phyloP scores from a whole-genome alignment of 1,140 invertebrate genomes.

The Anastatus disparis region DNA sequence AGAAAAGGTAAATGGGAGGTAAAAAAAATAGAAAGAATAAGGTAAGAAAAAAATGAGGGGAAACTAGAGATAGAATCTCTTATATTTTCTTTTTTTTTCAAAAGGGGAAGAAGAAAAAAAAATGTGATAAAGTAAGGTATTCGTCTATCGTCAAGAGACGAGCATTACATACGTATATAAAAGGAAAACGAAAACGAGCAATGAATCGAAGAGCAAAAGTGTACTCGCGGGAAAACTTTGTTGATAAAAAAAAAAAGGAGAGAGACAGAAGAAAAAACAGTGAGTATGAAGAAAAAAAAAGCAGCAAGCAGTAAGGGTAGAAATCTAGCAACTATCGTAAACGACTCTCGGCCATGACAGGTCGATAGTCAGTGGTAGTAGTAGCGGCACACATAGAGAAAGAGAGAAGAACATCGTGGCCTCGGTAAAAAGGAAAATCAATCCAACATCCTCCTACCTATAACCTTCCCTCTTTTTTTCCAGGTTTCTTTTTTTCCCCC shows the following conservation, averaged over 20 bases:
- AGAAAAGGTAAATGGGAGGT: no score
- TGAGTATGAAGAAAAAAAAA: no score
- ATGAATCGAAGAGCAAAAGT: conserved; percentile 28
- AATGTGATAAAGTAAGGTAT: no score
- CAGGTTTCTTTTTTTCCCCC: neutral
- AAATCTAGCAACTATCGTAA: conserved; percentile 21
- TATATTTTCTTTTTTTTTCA: no score
- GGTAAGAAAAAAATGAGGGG: no score
- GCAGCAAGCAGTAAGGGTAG: neutral
- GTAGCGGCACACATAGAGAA: neutral
- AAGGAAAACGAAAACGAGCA: no score
- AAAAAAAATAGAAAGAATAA: no score
- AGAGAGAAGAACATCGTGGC: conserved; percentile 50
- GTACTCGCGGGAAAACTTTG: conserved; percentile 34
- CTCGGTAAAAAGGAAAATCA: conserved; percentile 59
- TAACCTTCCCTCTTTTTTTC: conserved; percentile 1
- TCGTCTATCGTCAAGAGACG: neutral
- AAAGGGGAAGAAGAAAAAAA: no score
- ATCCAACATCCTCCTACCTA: conserved; percentile 55
- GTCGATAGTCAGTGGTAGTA: conserved; percentile 62
- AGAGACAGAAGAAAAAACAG: neutral
- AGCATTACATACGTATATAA: neutral
- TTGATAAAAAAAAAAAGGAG: no score
- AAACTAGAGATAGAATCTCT: no score
- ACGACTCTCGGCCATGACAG: conserved; percentile 44